Evolutionary conservation across 2,888 invertebrate genomes (phyloP).

Genomic region (Periphyllus acericola): DNA sequence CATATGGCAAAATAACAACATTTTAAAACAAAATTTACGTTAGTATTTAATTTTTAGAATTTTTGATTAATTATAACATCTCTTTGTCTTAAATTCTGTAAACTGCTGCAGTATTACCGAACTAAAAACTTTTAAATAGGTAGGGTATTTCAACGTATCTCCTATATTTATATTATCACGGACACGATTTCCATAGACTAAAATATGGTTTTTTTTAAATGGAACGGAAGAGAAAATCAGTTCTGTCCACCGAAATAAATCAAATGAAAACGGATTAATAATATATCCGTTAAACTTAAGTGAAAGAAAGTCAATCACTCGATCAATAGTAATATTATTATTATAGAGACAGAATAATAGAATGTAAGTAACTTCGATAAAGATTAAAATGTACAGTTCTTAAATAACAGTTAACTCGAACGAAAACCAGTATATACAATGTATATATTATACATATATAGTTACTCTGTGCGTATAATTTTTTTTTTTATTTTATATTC

Average conservation of each 20-base stretch:
- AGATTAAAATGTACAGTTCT: background rate
- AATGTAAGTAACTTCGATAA: background rate
- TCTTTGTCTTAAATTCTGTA: no score
- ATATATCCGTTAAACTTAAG: background rate
- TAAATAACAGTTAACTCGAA: background rate
- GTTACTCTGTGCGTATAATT: background rate
- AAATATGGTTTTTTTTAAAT: background rate
- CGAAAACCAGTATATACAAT: background rate
- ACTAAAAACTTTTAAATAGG: no score
- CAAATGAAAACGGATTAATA: background rate
- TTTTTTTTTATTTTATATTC: background rate
- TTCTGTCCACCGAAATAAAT: background rate
- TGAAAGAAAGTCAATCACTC: background rate
- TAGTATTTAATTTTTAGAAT: no score
- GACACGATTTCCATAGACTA: background rate
- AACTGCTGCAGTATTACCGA: no score
- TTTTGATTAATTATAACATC: no score
- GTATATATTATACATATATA: no score
- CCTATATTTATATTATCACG: no score
- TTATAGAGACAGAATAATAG: background rate
- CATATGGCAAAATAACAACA: no score
- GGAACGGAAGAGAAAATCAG: background rate
- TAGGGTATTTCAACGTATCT: no score
- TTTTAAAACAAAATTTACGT: no score
- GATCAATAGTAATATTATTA: no score